These are phyloP conservation scores for Coelinius sp. DNA, from an alignment of 2,888 invertebrate species.

Conservation along the genomic window DNA sequence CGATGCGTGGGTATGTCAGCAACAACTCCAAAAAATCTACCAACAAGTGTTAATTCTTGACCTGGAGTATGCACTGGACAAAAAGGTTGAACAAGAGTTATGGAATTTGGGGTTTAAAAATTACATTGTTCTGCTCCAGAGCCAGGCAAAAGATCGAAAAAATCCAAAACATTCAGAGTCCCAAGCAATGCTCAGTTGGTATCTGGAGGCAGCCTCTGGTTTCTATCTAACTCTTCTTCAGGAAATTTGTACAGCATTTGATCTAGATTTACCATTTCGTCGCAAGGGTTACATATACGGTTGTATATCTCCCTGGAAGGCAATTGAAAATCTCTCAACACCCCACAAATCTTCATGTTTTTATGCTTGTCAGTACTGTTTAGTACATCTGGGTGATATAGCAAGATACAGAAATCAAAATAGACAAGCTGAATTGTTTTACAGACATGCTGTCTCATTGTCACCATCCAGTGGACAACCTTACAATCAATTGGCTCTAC, in stretches of 20 bases:
- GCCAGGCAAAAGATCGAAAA: conserved; percentile 85
- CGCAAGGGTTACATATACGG: conserved; percentile 72
- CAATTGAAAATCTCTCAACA: conserved; percentile 62
- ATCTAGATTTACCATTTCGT: conserved; percentile 84
- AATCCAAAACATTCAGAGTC: conserved; percentile 82
- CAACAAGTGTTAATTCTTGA: conserved; percentile 80
- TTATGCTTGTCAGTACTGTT: conserved; percentile 90
- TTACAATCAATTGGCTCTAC: conserved; percentile 88
- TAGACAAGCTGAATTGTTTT: conserved; percentile 87
- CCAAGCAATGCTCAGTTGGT: conserved; percentile 84
- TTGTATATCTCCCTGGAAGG: conserved; percentile 69
- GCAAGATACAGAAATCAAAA: conserved; percentile 87
- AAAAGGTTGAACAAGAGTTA: conserved; percentile 90
- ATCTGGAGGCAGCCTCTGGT: conserved; percentile 87
- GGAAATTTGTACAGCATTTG: conserved; percentile 86
- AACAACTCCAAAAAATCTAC: conserved; percentile 70
- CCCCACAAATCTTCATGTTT: conserved; percentile 82
- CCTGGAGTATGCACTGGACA: conserved; percentile 88
- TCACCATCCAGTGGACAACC: conserved; percentile 88
- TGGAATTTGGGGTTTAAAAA: conserved; percentile 93
- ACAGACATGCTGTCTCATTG: conserved; percentile 83
- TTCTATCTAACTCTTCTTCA: conserved; percentile 87
- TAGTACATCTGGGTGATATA: conserved; percentile 90
- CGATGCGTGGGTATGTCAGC: conserved; percentile 73
- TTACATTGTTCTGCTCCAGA: conserved; percentile 85